These are phyloP conservation scores for Xylocampa areola DNA, from an alignment of 2,888 invertebrate species.

Conservation along the genomic window DNA sequence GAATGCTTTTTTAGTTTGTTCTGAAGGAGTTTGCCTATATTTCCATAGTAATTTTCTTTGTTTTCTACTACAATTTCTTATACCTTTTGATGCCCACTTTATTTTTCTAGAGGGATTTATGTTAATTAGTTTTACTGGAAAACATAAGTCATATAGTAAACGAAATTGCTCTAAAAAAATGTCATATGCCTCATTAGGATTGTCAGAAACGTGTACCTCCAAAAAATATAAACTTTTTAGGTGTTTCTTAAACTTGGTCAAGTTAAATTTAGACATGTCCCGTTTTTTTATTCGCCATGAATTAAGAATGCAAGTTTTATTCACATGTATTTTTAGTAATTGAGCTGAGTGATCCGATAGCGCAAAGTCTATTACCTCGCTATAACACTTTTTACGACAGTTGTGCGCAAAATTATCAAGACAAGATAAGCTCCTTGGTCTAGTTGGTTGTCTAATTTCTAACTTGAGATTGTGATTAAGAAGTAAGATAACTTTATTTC, in stretches of 20 bases:
- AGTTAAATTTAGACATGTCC: background rate
- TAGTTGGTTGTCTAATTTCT: background rate
- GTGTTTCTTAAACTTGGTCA: background rate
- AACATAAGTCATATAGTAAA: background rate
- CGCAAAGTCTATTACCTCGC: background rate
- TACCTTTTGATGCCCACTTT: background rate
- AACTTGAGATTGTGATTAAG: too few relatives aligned
- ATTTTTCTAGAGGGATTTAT: background rate
- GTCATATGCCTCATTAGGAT: conserved; percentile 1
- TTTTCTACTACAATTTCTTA: background rate
- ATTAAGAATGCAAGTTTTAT: too few relatives aligned
- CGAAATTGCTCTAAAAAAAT: background rate
- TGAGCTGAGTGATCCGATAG: background rate
- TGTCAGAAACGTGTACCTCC: background rate
- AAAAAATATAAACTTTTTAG: background rate
- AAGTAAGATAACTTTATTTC: too few relatives aligned
- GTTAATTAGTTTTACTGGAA: too few relatives aligned
- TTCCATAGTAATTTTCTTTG: background rate
- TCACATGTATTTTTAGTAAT: background rate
- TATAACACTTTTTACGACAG: background rate
- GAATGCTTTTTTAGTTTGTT: background rate
- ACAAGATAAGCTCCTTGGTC: background rate
- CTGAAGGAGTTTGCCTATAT: background rate
- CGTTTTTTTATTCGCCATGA: background rate
- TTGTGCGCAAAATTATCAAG: background rate